Evolutionary conservation across 2,113 vertebrate species (phyloP).

Genomic region (Epinephelus cyanopodus): DNA sequence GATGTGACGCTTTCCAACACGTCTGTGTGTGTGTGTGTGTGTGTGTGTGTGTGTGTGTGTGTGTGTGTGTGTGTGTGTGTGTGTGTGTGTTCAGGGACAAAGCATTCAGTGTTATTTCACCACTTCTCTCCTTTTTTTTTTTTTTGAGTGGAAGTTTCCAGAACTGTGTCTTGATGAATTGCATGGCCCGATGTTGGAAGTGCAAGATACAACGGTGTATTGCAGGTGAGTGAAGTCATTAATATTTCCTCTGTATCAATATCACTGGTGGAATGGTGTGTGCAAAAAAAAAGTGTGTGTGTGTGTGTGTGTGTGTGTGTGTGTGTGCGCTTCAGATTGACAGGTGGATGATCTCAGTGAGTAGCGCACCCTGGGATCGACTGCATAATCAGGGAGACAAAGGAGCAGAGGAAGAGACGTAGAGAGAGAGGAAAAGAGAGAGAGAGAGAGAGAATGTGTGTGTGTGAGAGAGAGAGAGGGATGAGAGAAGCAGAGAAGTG

Average conservation of each 20-base stretch:
- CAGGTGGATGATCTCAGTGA: slow-evolving; percentile 87
- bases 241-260: slow-evolving; percentile 85
- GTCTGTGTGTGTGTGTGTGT: slow-evolving; percentile 32
- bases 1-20: slow-evolving; percentile 63
- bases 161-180: slow-evolving; percentile 78
- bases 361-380: slow-evolving; percentile 86
- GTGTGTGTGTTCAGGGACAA: slow-evolving; percentile 55
- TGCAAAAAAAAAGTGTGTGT: slow-evolving; percentile 27
- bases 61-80: slow-evolving; percentile 30
- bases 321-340: slow-evolving; percentile 81
- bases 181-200: slow-evolving; percentile 79
- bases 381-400: slow-evolving; percentile 89
- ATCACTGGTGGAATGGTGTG: slow-evolving; percentile 76
- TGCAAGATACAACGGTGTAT: slow-evolving; percentile 78
- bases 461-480: slow-evolving; percentile 72
- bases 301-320: slow-evolving; percentile 35
- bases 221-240: slow-evolving; percentile 85
- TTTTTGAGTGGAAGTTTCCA: slow-evolving; percentile 64
- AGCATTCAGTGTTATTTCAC: slow-evolving; percentile 69
- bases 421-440: slow-evolving; percentile 57
- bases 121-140: slow-evolving; percentile 33
- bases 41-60: slow-evolving; percentile 28
- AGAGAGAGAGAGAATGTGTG: slow-evolving; percentile 49
- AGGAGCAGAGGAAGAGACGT: slow-evolving; percentile 84
- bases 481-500: slow-evolving; percentile 84